phyloP scores from a whole-genome alignment of 2,888 invertebrate genomes.

The Liopterus haemorrhoidalis region DNA sequence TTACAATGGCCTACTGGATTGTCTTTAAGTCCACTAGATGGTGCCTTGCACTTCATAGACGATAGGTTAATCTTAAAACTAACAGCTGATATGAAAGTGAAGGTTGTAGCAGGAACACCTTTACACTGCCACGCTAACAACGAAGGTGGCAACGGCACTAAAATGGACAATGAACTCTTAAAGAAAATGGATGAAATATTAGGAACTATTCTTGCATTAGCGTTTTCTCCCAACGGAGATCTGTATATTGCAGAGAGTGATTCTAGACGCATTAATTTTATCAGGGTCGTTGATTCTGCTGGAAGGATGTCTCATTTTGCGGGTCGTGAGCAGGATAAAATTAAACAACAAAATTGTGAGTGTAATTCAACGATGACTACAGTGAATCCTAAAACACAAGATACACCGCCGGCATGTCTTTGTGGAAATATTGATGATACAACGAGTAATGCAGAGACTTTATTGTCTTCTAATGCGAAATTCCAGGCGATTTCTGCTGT shows the following conservation, averaged over 20 bases:
- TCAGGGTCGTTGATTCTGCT: slow-evolving; percentile 79
- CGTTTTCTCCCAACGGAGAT: slow-evolving; percentile 87
- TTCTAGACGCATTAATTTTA: slow-evolving; percentile 75
- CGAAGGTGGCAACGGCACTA: slow-evolving; percentile 37
- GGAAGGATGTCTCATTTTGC: slow-evolving; percentile 89
- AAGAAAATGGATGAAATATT: slow-evolving; percentile 50
- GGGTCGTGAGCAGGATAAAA: slow-evolving; percentile 69
- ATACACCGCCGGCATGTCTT: slow-evolving; percentile 40
- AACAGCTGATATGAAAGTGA: slow-evolving; percentile 85
- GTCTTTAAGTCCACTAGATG: slow-evolving; percentile 89
- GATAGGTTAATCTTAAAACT: slow-evolving; percentile 86
- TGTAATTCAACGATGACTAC: slow-evolving; percentile 55
- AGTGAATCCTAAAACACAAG: slow-evolving; percentile 45
- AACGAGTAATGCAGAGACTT: slow-evolving; percentile 74
- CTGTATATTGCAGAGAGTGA: slow-evolving; percentile 92
- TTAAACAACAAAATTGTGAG: slow-evolving; percentile 54
- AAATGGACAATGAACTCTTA: slow-evolving; percentile 33
- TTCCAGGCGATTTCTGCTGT: slow-evolving; percentile 85
- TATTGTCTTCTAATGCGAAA: slow-evolving; percentile 83
- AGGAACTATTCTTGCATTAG: slow-evolving; percentile 81
- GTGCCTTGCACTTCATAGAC: slow-evolving; percentile 91
- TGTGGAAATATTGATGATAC: slow-evolving; percentile 50
- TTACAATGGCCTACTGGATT: slow-evolving; percentile 98
- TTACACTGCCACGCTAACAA: slow-evolving; percentile 73
- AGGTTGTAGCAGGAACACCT: slow-evolving; percentile 92